Evolutionary conservation across 2,113 vertebrate species (phyloP).

Genomic region (Ictidomys tridecemlineatus): DNA sequence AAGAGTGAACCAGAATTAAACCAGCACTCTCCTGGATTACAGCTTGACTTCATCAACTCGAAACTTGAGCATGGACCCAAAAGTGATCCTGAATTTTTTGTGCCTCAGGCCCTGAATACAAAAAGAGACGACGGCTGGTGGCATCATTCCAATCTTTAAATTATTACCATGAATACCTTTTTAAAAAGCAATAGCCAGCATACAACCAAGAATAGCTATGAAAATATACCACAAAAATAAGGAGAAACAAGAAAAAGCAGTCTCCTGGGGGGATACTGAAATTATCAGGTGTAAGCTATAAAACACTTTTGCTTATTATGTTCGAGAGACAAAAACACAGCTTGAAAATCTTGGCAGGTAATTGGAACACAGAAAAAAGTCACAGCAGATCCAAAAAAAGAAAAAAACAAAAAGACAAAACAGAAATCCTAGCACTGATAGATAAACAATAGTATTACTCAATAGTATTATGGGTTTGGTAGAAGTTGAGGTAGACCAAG

Average conservation of each 20-base stretch:
- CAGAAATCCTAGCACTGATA: not conserved
- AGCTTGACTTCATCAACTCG: not conserved
- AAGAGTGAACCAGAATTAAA: not conserved
- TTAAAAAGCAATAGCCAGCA: not conserved
- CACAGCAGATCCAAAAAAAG: not conserved
- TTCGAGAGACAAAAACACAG: not conserved
- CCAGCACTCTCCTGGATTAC: not conserved
- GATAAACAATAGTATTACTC: not conserved
- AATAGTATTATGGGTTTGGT: not conserved
- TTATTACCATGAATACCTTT: not conserved
- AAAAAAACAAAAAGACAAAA: not conserved
- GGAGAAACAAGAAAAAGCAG: not conserved
- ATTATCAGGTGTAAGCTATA: not conserved
- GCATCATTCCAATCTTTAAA: not conserved
- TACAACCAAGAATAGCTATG: not conserved
- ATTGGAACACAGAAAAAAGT: not conserved
- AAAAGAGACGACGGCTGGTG: not conserved
- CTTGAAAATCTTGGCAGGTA: not conserved
- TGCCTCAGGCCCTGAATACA: not conserved
- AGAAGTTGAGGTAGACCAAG: not conserved
- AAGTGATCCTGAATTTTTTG: not conserved
- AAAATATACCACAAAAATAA: not conserved
- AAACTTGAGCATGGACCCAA: not conserved
- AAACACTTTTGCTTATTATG: not conserved
- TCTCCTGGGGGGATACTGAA: too few species aligned